Evolutionary conservation across 2,888 invertebrate species (phyloP).

Genomic region (Drosophila quinaria): DNA sequence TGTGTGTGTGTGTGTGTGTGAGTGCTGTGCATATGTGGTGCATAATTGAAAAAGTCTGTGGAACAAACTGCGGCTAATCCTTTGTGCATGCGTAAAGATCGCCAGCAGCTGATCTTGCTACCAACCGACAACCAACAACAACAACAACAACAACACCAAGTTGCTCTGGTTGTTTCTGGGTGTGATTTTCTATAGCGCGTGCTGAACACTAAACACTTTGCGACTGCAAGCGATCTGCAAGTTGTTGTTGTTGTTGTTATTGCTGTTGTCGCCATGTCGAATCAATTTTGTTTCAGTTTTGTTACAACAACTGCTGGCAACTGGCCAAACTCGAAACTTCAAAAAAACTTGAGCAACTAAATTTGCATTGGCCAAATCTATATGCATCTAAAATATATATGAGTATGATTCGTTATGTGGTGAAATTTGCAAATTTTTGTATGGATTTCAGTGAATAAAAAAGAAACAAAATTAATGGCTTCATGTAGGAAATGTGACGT

Average conservation of each 20-base stretch:
- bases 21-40: background rate
- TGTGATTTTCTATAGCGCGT: slow-evolving; percentile 24
- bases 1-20: background rate
- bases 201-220: slow-evolving; percentile 51
- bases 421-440: slow-evolving; percentile 55
- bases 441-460: slow-evolving; percentile 33
- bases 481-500: slow-evolving; percentile 42
- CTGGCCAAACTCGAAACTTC: slow-evolving; percentile 63
- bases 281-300: slow-evolving; percentile 71
- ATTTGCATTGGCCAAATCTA: slow-evolving; percentile 62
- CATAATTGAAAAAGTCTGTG: slow-evolving; percentile 61
- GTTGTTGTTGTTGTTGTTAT: slow-evolving; percentile 17
- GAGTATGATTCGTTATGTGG: slow-evolving; percentile 36
- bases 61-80: slow-evolving; percentile 35
- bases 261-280: slow-evolving; percentile 65
- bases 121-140: slow-evolving; percentile 10
- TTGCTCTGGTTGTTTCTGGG: slow-evolving; percentile 3
- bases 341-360: slow-evolving; percentile 64
- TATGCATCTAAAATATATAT: slow-evolving; percentile 7
- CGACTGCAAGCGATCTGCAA: slow-evolving; percentile 22
- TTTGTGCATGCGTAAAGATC: slow-evolving; percentile 64
- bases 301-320: slow-evolving; percentile 42
- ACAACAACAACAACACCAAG: slow-evolving; percentile 4
- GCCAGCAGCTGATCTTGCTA: slow-evolving; percentile 49
- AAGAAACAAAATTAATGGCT: slow-evolving; percentile 25